phyloP scores from a whole-genome alignment of 2,888 invertebrate species.

The Acholoe squamosa region DNA sequence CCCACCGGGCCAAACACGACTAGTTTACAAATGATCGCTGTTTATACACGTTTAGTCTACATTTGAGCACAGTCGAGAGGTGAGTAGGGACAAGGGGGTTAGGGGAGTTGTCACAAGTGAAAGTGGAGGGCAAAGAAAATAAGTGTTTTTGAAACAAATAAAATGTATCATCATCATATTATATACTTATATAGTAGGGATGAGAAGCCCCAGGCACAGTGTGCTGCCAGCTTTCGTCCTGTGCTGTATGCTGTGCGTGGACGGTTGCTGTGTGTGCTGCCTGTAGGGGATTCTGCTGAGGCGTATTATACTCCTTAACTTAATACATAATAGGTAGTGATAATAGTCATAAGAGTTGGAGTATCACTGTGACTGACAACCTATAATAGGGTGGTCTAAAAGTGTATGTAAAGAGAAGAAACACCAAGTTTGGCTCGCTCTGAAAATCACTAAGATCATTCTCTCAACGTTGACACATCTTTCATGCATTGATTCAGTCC shows the following conservation, averaged over 20 bases:
- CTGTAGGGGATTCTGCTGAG: background rate
- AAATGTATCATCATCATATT: background rate
- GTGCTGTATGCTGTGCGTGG: constrained; percentile 23
- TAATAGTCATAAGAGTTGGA: background rate
- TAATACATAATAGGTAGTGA: background rate
- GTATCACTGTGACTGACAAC: background rate
- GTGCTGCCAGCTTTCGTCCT: constrained; percentile 52
- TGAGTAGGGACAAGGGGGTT: background rate
- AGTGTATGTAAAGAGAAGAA: background rate
- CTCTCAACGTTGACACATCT: constrained; percentile 5
- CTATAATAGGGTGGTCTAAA: background rate
- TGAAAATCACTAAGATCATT: background rate
- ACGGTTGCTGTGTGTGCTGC: background rate
- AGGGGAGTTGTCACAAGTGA: background rate
- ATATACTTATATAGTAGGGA: background rate
- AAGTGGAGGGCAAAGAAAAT: too few relatives aligned
- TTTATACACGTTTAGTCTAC: background rate
- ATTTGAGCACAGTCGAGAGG: too few relatives aligned
- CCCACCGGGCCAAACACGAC: background rate
- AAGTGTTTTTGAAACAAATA: background rate
- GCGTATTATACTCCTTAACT: background rate
- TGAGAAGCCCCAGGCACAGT: constrained; percentile 49
- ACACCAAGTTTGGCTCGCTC: background rate
- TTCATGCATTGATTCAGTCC: background rate
- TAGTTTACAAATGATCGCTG: too few relatives aligned